Percentiles rank a stretch among this genome's conserved stretches.
Conservation (phyloP, 2,888 invertebrate genomes). For the Muschampia plurimacula region DNA sequence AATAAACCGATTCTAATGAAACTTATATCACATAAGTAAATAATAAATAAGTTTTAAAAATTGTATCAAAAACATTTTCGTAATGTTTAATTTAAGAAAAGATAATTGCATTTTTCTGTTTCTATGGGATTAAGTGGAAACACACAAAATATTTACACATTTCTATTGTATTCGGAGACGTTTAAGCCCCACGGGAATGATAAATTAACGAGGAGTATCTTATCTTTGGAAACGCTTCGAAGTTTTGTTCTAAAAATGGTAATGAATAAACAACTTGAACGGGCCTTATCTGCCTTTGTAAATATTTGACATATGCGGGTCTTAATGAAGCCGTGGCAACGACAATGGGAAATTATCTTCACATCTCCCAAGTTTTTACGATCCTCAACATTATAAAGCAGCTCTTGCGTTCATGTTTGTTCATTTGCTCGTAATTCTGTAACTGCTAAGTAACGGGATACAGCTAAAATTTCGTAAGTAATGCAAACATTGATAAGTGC, state of each 20-base stretch:
- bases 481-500: conserved; percentile 56
- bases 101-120: no score
- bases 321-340: conserved; percentile 64
- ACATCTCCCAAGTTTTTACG: conserved; percentile 56
- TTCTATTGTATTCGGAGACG: conserved; percentile 46
- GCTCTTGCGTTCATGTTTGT: conserved; percentile 42
- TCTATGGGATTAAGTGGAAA: conserved; percentile 37
- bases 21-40: no score
- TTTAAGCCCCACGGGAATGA: conserved; percentile 48
- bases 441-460: conserved; percentile 49
- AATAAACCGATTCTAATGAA: no score
- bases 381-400: conserved; percentile 47
- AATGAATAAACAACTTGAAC: conserved; percentile 55
- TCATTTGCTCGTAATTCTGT: conserved; percentile 48
- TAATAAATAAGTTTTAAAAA: no score
- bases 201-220: conserved; percentile 52
- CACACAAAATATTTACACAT: conserved; percentile 42
- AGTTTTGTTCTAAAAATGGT: conserved; percentile 56
- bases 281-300: conserved; percentile 62
- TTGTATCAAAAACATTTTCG: no score
- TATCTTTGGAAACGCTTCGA: conserved; percentile 52
- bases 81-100: no score
- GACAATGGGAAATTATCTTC: conserved; percentile 57
- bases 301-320: conserved; percentile 73
- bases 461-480: conserved; percentile 52